These are phyloP conservation scores for Mactra quadrangularis DNA, from an alignment of 1,140 invertebrate species.

Conservation along the genomic window DNA sequence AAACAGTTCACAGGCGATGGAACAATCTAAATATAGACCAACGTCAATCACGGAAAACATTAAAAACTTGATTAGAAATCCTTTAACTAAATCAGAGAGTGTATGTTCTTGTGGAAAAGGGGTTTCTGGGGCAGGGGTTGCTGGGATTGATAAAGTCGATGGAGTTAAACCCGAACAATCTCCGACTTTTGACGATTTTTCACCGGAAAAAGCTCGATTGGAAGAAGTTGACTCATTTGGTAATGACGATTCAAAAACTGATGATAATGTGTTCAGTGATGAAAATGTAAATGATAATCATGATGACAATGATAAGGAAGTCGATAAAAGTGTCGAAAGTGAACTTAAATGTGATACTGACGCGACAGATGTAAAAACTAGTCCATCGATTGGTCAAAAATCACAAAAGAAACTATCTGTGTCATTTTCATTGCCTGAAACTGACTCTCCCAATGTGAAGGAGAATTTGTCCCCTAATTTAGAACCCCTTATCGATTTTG, in stretches of 20 bases:
- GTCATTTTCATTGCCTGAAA: conserved; percentile 47
- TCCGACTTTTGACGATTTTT: not conserved
- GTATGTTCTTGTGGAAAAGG: conserved; percentile 70
- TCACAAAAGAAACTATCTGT: conserved; percentile 39
- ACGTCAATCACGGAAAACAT: conserved; percentile 14
- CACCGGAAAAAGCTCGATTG: not conserved
- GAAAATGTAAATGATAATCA: not conserved
- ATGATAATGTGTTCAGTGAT: conserved; percentile 40
- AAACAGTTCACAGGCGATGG: not conserved
- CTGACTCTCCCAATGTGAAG: conserved; percentile 12
- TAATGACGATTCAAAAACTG: conserved; percentile 5
- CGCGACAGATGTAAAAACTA: conserved; percentile 31
- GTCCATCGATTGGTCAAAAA: conserved; percentile 33
- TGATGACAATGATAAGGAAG: not conserved
- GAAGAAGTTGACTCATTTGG: not conserved
- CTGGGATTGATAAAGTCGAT: not conserved
- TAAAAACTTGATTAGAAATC: conserved; percentile 31
- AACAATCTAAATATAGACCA: conserved; percentile 2
- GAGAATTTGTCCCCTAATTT: conserved; percentile 8
- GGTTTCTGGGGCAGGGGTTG: not conserved
- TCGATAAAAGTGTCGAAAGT: not conserved
- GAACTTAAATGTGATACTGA: no score
- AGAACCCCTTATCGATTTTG: conserved; percentile 1
- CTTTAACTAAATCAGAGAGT: conserved; percentile 60
- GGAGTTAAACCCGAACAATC: not conserved